A percentile compares a stretch with the other conserved stretches of the same genome.
Conservation (phyloP, 1,140 invertebrate species). For the Apis laboriosa region DNA sequence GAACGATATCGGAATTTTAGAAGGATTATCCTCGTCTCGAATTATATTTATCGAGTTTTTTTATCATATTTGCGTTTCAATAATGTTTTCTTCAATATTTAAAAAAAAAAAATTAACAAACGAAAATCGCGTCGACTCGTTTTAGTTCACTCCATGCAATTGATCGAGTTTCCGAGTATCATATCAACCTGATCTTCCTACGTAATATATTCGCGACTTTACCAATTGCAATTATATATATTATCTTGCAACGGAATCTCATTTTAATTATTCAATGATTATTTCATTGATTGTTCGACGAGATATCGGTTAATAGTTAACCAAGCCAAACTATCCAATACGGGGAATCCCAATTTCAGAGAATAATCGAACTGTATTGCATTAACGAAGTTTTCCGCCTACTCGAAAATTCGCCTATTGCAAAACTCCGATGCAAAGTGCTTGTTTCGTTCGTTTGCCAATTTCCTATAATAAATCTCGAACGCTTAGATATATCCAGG, state of each 20-base stretch:
- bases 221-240: no score
- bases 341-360: conserved; percentile 13
- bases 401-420: conserved; percentile 32
- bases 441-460: conserved; percentile 40
- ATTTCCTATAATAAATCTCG: conserved; percentile 31
- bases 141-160: background rate
- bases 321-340: conserved; percentile 65
- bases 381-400: conserved; percentile 48
- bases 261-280: conserved; percentile 50
- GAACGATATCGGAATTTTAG: background rate
- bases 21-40: no score
- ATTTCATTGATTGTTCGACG: conserved; percentile 67
- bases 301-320: conserved; percentile 73
- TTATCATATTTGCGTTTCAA: background rate
- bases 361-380: conserved; percentile 40
- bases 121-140: background rate
- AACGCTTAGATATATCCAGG: background rate
- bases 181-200: no score
- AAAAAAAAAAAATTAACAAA: no score
- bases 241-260: conserved; percentile 12
- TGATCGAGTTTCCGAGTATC: background rate
- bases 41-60: no score
- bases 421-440: background rate
- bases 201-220: no score
- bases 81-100: background rate